These are phyloP conservation scores for Zophobas morio DNA, from an alignment of 1,140 invertebrate genomes.

Conservation along the genomic window DNA sequence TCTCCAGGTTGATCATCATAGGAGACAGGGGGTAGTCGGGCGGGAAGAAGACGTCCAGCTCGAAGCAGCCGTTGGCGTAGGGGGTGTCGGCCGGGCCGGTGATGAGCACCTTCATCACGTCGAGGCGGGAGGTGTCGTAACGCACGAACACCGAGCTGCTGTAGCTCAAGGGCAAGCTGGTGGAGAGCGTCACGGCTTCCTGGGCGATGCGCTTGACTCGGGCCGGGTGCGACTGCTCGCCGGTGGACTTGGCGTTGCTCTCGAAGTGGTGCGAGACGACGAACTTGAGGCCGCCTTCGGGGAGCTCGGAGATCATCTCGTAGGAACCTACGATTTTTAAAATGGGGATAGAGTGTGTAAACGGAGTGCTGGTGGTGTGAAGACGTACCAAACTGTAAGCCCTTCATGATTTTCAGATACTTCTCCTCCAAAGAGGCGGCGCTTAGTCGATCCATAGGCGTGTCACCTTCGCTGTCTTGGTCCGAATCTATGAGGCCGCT, in stretches of 20 bases:
- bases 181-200: constrained; percentile 96
- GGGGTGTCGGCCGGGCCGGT: constrained; percentile 92
- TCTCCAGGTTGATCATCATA: constrained; percentile 93
- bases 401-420: constrained; percentile 90
- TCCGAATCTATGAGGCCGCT: constrained; percentile 62
- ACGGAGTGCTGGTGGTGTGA: background rate
- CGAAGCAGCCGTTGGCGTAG: constrained; percentile 91
- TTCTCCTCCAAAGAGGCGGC: constrained; percentile 77
- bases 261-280: constrained; percentile 94
- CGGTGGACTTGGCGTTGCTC: constrained; percentile 87
- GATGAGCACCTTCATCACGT: constrained; percentile 97
- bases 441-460: constrained; percentile 69
- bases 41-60: constrained; percentile 94
- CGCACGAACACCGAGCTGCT: constrained; percentile 97
- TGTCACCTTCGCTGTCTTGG: constrained; percentile 57
- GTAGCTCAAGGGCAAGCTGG: constrained; percentile 92
- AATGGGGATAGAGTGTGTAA: constrained; percentile 45
- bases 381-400: constrained; percentile 86
- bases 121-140: constrained; percentile 93
- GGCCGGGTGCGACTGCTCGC: constrained; percentile 86
- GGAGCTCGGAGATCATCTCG: constrained; percentile 89
- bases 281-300: constrained; percentile 84
- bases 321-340: constrained; percentile 79
- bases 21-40: constrained; percentile 87
- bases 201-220: constrained; percentile 94